These are phyloP conservation scores for Aphaenogaster floridana DNA, from an alignment of 1,140 invertebrate species.

Conservation along the genomic window DNA sequence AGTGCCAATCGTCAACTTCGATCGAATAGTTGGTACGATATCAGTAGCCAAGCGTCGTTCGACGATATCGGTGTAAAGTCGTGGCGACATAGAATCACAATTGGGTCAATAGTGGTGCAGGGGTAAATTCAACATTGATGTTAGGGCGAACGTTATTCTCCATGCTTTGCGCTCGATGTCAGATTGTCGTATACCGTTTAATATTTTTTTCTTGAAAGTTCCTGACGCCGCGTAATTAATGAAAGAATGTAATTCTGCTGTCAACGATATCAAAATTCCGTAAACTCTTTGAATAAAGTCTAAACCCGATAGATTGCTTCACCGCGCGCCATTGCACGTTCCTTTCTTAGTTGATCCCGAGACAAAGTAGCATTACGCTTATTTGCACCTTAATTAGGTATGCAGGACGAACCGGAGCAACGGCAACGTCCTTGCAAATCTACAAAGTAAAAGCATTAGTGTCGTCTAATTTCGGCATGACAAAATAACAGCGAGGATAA, in stretches of 20 bases:
- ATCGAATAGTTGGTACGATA: conserved; percentile 7
- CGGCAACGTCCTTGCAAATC: conserved; percentile 20
- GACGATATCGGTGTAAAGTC: conserved; percentile 28
- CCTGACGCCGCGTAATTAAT: neutral
- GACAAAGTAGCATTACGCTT: conserved; percentile 42
- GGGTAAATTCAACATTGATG: neutral
- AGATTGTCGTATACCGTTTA: neutral
- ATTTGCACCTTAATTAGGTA: conserved; percentile 58
- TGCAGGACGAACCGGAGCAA: conserved; percentile 28
- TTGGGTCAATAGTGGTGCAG: conserved; percentile 28
- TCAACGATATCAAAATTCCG: conserved; percentile 4
- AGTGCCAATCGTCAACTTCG: neutral
- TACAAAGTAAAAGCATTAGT: conserved; percentile 57
- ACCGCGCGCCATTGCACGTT: conserved; percentile 10
- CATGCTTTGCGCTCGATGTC: neutral
- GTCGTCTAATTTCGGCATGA: conserved; percentile 52
- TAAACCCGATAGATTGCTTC: neutral
- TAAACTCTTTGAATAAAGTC: neutral
- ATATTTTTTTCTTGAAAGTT: neutral
- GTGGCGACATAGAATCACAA: conserved; percentile 27
- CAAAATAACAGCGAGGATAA: conserved; percentile 40
- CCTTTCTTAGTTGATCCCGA: conserved; percentile 28
- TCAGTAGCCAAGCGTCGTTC: conserved; percentile 28
- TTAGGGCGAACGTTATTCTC: neutral
- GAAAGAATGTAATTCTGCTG: neutral